Evolutionary conservation across 2,888 invertebrate species (phyloP).

Genomic region (Mimas tiliae): DNA sequence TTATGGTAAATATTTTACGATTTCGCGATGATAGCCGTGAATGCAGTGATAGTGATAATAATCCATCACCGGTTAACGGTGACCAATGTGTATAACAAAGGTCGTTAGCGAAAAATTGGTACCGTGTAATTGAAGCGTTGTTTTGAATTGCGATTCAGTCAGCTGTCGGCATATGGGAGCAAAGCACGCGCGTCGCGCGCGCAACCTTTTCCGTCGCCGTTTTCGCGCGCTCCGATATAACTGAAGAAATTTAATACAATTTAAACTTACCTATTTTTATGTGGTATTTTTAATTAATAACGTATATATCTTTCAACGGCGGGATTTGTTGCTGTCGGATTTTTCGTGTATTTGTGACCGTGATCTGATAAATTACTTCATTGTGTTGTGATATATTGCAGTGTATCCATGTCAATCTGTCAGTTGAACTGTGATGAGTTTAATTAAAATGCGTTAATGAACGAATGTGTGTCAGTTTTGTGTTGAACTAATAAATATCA

Average conservation of each 20-base stretch:
- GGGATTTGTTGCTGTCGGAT: conserved; percentile 20
- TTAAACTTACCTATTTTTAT: neutral
- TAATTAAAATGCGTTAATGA: conserved; percentile 12
- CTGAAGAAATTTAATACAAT: conserved; percentile 19
- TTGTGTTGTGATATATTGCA: conserved; percentile 43
- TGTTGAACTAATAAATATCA: neutral
- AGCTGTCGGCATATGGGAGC: conserved; percentile 78
- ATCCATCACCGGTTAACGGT: conserved; percentile 48
- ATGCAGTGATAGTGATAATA: conserved; percentile 32
- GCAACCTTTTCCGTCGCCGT: conserved; percentile 57
- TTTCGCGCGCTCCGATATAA: conserved; percentile 61
- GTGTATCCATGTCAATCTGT: conserved; percentile 46
- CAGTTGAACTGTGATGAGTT: conserved; percentile 35
- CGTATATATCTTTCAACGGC: neutral
- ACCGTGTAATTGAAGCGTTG: conserved; percentile 73
- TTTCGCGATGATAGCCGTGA: conserved; percentile 33
- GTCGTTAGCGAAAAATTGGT: conserved; percentile 71
- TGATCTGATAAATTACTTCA: conserved; percentile 46
- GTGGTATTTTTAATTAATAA: neutral
- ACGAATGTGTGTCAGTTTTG: neutral
- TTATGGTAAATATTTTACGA: neutral
- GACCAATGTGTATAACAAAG: conserved; percentile 48
- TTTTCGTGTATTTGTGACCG: conserved; percentile 39
- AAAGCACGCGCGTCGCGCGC: conserved; percentile 80
- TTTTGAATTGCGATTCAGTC: conserved; percentile 82